Evolutionary conservation across 2,113 vertebrate genomes (phyloP), one percentile per base, ranked within the genome.

Genomic region (Redunca redunca): DNA sequence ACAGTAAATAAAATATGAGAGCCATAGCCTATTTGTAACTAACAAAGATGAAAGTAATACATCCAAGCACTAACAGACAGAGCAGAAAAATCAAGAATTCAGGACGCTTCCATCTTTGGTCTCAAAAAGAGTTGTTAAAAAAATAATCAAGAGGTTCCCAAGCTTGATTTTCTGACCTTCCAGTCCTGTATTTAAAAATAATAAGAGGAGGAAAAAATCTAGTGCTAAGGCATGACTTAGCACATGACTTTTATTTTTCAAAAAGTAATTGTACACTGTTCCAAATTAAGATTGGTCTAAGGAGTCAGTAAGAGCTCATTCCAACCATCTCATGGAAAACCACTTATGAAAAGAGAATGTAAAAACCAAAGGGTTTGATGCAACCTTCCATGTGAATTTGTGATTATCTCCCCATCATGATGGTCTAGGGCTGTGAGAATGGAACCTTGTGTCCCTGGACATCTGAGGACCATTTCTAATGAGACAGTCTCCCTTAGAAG

Each of bases 1-100:
- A 10, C 81, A 10, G 50, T 92, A 33, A 40, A 10, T 52, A 89
- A 67, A 28, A 94, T 40, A 26, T 26, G 7, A 17, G 53, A 94
- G 26, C 50, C 21, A 7, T 36, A n/a, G 78, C 83, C 80, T 81
- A 46, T 87, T 92, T 64, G n/a, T 81, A 43, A 95, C 52, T 50
- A 95, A 90, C 80, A 85, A 82, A 95, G 91, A 89, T 14, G 26
- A 96, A 95, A 96, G 46, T 82, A 77, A 64, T 40, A 30, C 12
- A 62, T 71, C 8, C 16, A 84, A 84, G 21, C 58, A 74, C 30
- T 84, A 87, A 50, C 48, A 46, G 46, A 52, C n/a, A 13, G n/a
- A 80, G 14, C 52, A 87, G 12, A 83, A 21, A 91, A 40, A 23
- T 80, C 60, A 50, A 74, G 57, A 53, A 30, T 50, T 90, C 30